Evolutionary conservation across 2,888 invertebrate genomes (phyloP), one percentile per base, ranked within the genome.

Genomic region (Odontocolon sp.): DNA sequence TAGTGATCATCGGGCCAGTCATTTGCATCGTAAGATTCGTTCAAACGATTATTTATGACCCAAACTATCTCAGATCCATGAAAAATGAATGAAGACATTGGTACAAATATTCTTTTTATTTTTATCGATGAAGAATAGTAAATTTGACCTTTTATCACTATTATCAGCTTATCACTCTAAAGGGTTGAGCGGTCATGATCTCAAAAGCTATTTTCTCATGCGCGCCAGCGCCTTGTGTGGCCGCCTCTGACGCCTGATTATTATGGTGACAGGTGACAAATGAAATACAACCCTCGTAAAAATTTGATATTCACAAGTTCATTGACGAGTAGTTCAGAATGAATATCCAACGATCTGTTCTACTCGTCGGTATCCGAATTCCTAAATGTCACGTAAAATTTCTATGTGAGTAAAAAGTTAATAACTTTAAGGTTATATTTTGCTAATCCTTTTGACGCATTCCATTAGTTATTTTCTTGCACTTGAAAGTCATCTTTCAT

Each of bases 381-480:
- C 3, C 16, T 28, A 21, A 28, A 6, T 33, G 26, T 47, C 5
- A 36, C 16, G 28, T 4, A 26, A 45, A 5, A 23, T 36, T 16
- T 6, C 11, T n/a, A 11, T 21, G 73, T 74, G 61, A 74, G 73
- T 74, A 63, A 9, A 52, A 6, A 8, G 6, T n/a, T 28, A 23
- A 11, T 42, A 14, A 56, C 16, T 31, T 68, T 45, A 18, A 74
- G 73, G 73, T 74, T 74, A 74, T 59, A 26, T 54, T 52, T n/a
- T n/a, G 21, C 42, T 31, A 26, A 31, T 26, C 23, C 9, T 23
- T 31, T 18, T n/a, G 11, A 45, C 28, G 28, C 21, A 8, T 59
- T 38, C 1, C 5, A n/a, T 50, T n/a, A 11, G 5, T 1, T 16
- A 6, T 28, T 28, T 28, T 4, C 28, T 28, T 28, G 3, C 28